These are phyloP conservation scores for Aplochiton taeniatus DNA, from an alignment of 2,797 vertebrate genomes.

Conservation along the genomic window DNA sequence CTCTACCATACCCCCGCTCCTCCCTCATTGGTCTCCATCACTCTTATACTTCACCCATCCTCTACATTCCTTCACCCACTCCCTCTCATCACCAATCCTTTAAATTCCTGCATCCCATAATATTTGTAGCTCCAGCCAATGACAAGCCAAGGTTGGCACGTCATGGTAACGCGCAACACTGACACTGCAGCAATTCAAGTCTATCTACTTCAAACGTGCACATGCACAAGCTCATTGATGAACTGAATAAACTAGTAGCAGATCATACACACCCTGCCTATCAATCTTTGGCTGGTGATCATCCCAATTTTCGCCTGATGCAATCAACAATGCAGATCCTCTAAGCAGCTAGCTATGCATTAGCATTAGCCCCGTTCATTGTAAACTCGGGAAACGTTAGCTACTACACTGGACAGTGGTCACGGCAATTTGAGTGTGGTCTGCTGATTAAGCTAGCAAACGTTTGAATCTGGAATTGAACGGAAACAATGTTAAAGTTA, in stretches of 20 bases:
- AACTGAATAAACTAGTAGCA: too few relatives aligned
- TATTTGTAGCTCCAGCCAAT: background rate
- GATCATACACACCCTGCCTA: too few relatives aligned
- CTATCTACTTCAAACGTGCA: too few relatives aligned
- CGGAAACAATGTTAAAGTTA: background rate
- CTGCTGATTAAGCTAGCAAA: background rate
- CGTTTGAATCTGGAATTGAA: background rate
- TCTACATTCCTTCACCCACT: constrained; percentile 5
- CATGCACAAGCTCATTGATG: too few relatives aligned
- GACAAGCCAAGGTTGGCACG: constrained; percentile 8
- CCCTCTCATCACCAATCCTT: constrained; percentile 5
- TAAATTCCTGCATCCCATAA: background rate
- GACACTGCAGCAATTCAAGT: background rate
- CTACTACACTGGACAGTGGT: too few relatives aligned
- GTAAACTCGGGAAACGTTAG: too few relatives aligned
- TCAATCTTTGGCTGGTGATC: too few relatives aligned
- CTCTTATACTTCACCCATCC: constrained; percentile 2
- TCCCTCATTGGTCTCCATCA: constrained; percentile 29
- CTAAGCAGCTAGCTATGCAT: too few relatives aligned
- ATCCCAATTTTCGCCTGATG: too few relatives aligned
- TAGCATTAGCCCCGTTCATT: too few relatives aligned
- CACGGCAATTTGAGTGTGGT: too few relatives aligned
- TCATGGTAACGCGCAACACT: background rate
- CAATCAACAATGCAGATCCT: too few relatives aligned
- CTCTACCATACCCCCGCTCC: background rate